Conservation (phyloP, 2,797 vertebrate species). For the Alauda arvensis region DNA sequence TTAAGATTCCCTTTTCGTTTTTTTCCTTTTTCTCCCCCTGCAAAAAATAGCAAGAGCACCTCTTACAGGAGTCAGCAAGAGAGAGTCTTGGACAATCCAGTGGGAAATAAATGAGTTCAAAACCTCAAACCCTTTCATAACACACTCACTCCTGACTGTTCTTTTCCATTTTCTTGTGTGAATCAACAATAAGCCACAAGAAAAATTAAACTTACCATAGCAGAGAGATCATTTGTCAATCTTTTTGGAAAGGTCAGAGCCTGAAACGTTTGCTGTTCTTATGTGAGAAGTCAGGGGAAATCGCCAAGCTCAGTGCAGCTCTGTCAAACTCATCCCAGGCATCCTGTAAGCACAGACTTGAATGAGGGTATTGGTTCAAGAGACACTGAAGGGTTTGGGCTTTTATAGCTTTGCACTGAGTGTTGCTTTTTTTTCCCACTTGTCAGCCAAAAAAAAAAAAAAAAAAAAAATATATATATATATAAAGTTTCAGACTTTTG, state of each 20-base stretch:
- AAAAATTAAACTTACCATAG: not conserved
- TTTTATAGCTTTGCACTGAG: not conserved
- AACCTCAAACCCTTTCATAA: not conserved
- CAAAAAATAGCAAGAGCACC: not conserved
- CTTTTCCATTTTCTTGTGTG: not conserved
- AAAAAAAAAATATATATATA: not conserved
- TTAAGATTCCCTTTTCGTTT: not conserved
- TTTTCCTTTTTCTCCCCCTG: fast-evolving
- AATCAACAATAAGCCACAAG: not conserved
- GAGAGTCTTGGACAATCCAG: not conserved
- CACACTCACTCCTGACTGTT: not conserved
- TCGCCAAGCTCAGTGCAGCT: not conserved
- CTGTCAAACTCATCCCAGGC: not conserved
- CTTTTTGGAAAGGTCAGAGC: not conserved
- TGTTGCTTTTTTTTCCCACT: not conserved
- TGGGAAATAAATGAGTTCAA: not conserved
- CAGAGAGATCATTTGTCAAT: not conserved
- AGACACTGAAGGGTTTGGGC: not conserved
- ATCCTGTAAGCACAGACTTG: not conserved
- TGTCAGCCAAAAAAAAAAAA: not conserved
- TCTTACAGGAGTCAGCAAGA: not conserved
- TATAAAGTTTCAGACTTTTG: not conserved
- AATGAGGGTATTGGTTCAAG: not conserved
- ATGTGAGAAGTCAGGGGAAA: not conserved
- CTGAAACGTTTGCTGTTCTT: not conserved